These are phyloP conservation scores for Malurus alboscapulatus DNA, from an alignment of 2,113 vertebrate genomes.

Conservation along the genomic window DNA sequence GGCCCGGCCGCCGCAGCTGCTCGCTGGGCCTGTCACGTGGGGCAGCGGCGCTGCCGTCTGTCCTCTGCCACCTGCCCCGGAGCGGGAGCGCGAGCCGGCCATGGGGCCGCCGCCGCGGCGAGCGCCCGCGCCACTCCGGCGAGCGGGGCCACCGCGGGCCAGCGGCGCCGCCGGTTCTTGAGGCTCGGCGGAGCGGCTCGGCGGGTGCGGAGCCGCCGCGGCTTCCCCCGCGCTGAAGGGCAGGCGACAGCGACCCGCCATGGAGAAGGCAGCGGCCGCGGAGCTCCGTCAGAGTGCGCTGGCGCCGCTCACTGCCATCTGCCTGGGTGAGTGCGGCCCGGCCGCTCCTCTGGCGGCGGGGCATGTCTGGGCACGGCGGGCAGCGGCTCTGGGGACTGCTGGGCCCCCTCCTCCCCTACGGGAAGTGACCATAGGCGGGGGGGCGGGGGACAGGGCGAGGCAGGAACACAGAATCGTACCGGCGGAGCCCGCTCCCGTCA, in stretches of 20 bases:
- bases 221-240: constrained; percentile 3
- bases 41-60: background rate
- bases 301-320: constrained; percentile 71
- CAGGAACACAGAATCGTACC: fast-evolving
- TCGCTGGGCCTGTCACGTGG: background rate
- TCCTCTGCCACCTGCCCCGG: background rate
- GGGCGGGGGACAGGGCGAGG: background rate
- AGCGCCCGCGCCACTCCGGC: background rate
- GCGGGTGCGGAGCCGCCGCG: background rate
- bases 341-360: background rate
- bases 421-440: background rate
- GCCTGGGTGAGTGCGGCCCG: constrained; percentile 69
- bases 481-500: too few species aligned
- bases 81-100: background rate
- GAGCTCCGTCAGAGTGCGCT: constrained; percentile 61
- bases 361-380: background rate
- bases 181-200: background rate
- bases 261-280: constrained; percentile 57
- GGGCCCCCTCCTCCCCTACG: background rate
- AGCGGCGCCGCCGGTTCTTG: too few species aligned
- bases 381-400: background rate
- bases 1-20: constrained; percentile 23
- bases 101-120: background rate
- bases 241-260: constrained; percentile 41
- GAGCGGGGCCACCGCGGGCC: background rate